Conservation (phyloP, 2,113 vertebrate species). For the Pogona vitticeps region DNA sequence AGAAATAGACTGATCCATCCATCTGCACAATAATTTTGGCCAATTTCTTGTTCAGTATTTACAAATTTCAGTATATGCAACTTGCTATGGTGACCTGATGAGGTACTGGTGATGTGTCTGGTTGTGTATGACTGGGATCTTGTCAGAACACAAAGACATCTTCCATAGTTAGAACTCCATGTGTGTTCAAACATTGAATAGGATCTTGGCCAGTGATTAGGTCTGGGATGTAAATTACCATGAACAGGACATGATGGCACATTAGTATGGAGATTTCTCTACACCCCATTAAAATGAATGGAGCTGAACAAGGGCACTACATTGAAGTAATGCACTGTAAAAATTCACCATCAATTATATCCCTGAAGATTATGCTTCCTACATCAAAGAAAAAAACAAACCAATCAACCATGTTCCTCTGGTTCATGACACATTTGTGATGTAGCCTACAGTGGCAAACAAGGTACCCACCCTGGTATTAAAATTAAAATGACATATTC, state of each 20-base stretch:
- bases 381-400: neutral
- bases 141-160: too few species aligned
- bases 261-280: neutral
- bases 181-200: too few species aligned
- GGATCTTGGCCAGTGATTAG: too few species aligned
- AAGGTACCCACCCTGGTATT: neutral
- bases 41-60: too few species aligned
- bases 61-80: too few species aligned
- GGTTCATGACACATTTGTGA: neutral
- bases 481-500: conserved; percentile 7
- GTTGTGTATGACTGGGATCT: too few species aligned
- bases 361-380: neutral
- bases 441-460: neutral
- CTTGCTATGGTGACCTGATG: too few species aligned
- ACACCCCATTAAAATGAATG: neutral
- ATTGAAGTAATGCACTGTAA: neutral
- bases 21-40: too few species aligned
- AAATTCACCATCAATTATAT: neutral
- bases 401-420: neutral
- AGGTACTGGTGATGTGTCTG: too few species aligned
- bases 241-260: neutral
- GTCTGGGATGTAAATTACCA: neutral
- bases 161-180: neutral
- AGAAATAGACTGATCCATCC: too few species aligned
- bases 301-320: neutral